Conservation (phyloP, 2,797 vertebrate species). For the Leuciscus waleckii region DNA sequence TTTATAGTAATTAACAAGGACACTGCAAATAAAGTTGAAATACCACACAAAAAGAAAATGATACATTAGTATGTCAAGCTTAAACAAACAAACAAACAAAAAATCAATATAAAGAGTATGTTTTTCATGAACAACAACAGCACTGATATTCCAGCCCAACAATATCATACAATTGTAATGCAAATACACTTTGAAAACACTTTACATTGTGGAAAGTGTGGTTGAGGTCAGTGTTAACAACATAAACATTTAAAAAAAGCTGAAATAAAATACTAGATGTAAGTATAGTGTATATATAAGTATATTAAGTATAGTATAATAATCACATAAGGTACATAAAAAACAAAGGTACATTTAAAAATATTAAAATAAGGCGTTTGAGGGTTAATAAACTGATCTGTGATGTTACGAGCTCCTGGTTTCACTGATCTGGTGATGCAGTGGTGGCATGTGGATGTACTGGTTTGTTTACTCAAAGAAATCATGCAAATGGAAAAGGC, state of each 20-base stretch:
- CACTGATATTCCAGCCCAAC: not conserved
- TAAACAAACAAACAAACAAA: not conserved
- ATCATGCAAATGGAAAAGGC: not conserved
- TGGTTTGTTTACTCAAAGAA: conserved; percentile 24
- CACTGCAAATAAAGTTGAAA: too few relatives aligned
- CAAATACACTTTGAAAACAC: not conserved
- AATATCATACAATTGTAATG: not conserved
- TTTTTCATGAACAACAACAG: not conserved
- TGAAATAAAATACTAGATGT: not conserved
- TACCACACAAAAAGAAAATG: not conserved
- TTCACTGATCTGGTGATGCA: not conserved
- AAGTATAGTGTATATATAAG: too few relatives aligned
- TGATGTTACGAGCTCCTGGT: not conserved
- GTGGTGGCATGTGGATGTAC: conserved; percentile 37
- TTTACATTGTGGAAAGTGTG: not conserved
- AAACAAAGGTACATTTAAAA: not conserved
- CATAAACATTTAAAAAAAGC: not conserved
- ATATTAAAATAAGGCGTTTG: not conserved
- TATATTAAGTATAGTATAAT: too few relatives aligned
- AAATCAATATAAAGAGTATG: not conserved
- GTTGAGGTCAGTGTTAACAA: not conserved
- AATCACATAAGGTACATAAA: not conserved
- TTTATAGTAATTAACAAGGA: too few relatives aligned
- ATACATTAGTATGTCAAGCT: not conserved
- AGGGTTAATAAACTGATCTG: not conserved